Percentiles rank a stretch among this genome's conserved stretches.
phyloP scores from a whole-genome alignment of 2,888 invertebrate species.

The Hemithea aestivaria region DNA sequence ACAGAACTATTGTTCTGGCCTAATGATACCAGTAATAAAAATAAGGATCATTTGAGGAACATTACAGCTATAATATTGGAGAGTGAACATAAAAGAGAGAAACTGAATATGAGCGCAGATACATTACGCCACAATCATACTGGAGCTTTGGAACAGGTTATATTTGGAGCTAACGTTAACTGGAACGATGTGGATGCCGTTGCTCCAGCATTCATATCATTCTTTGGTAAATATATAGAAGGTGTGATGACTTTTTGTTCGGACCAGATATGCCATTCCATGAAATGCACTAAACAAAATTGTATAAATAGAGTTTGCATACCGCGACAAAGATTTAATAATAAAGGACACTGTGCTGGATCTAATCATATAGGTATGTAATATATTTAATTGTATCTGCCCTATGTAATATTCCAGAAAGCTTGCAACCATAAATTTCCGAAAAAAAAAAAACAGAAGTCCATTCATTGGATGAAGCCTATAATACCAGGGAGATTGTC shows the following conservation, averaged over 20 bases:
- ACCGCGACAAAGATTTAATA: slow-evolving; percentile 53
- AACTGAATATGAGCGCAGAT: slow-evolving; percentile 55
- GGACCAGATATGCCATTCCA: slow-evolving; percentile 58
- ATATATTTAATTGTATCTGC: too few species aligned
- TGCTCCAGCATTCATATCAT: slow-evolving; percentile 61
- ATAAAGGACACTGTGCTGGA: slow-evolving; percentile 61
- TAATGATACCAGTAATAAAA: slow-evolving; percentile 21
- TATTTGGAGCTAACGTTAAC: slow-evolving; percentile 58
- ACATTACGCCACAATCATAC: slow-evolving; percentile 50
- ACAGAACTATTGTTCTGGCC: slow-evolving; percentile 63
- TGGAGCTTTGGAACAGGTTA: slow-evolving; percentile 53
- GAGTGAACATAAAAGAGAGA: slow-evolving; percentile 54
- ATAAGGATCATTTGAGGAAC: slow-evolving; percentile 37
- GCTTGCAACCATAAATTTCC: too few species aligned
- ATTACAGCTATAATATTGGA: slow-evolving; percentile 57
- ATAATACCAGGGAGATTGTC: too few species aligned
- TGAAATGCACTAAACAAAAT: slow-evolving; percentile 60
- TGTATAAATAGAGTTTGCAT: slow-evolving; percentile 59
- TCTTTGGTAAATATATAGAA: slow-evolving; percentile 66
- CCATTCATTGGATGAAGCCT: too few species aligned
- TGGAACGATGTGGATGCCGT: slow-evolving; percentile 66
- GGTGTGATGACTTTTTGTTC: slow-evolving; percentile 68
- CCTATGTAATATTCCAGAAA: too few species aligned
- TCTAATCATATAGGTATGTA: slow-evolving; percentile 55
- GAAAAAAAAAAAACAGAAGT: too few species aligned